Base-by-base conservation (phyloP, 1,140 invertebrate species). In the Aphelenchoides fujianensis region DNA sequence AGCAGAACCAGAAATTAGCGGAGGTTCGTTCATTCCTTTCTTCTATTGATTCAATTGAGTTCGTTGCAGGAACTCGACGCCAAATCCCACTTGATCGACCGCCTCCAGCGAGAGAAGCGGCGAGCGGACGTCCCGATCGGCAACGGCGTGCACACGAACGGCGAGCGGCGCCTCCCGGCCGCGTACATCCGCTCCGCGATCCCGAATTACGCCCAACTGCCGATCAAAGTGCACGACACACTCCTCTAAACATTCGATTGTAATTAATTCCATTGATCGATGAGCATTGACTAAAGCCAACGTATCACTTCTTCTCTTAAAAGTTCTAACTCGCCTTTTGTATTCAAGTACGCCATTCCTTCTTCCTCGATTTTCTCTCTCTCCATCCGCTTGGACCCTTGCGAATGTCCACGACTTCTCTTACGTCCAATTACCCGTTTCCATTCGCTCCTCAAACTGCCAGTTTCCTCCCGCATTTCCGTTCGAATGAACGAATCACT, bases 161-260 rank as follows among this genome's bases (percentile, higher is more conserved):
- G 31, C 32, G 3, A 27, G 3, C 12, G 35, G 12, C 53, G 16
- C 30, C 73, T 69, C 36, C 74, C 74, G 7, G 68, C 74, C n/a
- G 74, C 74, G 9, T 74, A 70, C 32, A 72, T 75, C 19, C 67
- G 74, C 12, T 72, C 74, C 2, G 74, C 74, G 27, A 68, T 68
- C 32, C 64, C 68, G 27, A 41, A 54, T 9, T 66, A 55, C 2
- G n/a, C 70, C 12, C 36, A 62, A 31, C 57, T 69, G 52, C 74
- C 74, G 3, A 34, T 76, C 7, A 75, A 75, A 59, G 52, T 70
- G 31, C 74, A 76, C 64, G 74, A 75, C 48, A 74, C 73, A 0
- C 52, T 74, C 66, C 72, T 63, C 34, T 74, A 32, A 68, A n/a
- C n/a, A n/a, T n/a, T 64, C n/a, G n/a, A n/a, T n/a, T n/a, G n/a